Evolutionary conservation across 2,888 invertebrate genomes (phyloP).

Genomic region (Abrostola tripartita): DNA sequence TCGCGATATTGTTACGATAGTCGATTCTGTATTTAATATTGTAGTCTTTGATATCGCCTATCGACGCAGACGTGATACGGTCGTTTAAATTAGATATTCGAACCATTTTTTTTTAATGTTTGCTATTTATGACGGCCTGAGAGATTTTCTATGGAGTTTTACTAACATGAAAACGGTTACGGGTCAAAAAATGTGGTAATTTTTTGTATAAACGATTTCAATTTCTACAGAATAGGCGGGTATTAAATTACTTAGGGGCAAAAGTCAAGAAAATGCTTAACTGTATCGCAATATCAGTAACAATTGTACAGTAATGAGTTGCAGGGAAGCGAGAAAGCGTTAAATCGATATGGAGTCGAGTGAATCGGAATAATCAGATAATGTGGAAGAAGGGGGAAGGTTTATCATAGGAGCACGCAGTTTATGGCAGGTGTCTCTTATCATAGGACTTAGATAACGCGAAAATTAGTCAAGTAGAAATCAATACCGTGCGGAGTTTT

Average conservation of each 20-base stretch:
- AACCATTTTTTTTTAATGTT: background rate
- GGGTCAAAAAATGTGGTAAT: too few relatives aligned
- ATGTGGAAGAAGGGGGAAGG: slow-evolving; percentile 76
- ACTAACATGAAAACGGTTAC: too few relatives aligned
- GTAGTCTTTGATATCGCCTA: slow-evolving; percentile 4
- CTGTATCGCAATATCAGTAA: slow-evolving; percentile 1
- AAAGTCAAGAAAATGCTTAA: background rate
- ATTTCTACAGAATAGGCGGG: too few relatives aligned
- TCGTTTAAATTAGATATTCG: slow-evolving; percentile 14
- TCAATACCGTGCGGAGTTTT: slow-evolving; percentile 77
- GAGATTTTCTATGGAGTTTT: too few relatives aligned
- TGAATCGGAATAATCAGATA: slow-evolving; percentile 66
- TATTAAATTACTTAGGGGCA: too few relatives aligned
- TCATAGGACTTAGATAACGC: slow-evolving; percentile 79
- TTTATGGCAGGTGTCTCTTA: slow-evolving; percentile 77
- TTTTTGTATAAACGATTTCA: too few relatives aligned
- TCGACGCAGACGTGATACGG: slow-evolving; percentile 4
- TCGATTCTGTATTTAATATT: background rate
- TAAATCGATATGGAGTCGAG: slow-evolving; percentile 51
- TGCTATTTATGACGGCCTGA: too few relatives aligned
- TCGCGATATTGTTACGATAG: slow-evolving; percentile 32
- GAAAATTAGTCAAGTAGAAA: slow-evolving; percentile 79
- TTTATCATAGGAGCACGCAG: slow-evolving; percentile 75
- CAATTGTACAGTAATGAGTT: slow-evolving; percentile 1
- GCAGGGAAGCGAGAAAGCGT: slow-evolving; percentile 35